These are phyloP conservation scores for Rhopalosiphum padi DNA, from an alignment of 1,140 invertebrate genomes.

Conservation along the genomic window DNA sequence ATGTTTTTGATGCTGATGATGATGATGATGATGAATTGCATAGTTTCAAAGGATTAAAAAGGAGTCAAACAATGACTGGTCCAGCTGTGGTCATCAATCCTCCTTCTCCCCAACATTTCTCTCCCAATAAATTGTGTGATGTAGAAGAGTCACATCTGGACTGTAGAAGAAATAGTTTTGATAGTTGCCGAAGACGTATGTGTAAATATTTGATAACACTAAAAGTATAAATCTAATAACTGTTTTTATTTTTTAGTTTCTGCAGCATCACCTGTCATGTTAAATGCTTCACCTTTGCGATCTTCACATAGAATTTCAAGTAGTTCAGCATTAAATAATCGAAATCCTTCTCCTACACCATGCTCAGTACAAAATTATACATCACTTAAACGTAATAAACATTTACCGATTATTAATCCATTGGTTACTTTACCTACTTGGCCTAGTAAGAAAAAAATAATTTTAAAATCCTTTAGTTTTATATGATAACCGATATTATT, in stretches of 20 bases:
- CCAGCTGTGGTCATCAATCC: slow-evolving; percentile 72
- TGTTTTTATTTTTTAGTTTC: slow-evolving; percentile 60
- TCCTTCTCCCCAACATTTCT: slow-evolving; percentile 68
- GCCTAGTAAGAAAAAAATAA: slow-evolving; percentile 74
- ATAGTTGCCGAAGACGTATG: slow-evolving; percentile 61
- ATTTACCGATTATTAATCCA: slow-evolving; percentile 88
- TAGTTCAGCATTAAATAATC: slow-evolving; percentile 56
- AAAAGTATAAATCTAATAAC: not conserved
- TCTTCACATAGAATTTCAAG: slow-evolving; percentile 61
- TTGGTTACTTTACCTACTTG: slow-evolving; percentile 83
- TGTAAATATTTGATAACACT: not conserved
- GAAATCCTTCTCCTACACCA: slow-evolving; percentile 57
- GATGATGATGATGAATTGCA: slow-evolving; percentile 60
- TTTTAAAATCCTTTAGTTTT: not conserved
- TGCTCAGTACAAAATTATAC: slow-evolving; percentile 58
- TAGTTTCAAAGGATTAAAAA: slow-evolving; percentile 59
- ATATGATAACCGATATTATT: not conserved
- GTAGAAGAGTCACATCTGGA: slow-evolving; percentile 53
- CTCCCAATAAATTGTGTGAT: slow-evolving; percentile 53
- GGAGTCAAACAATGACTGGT: slow-evolving; percentile 59
- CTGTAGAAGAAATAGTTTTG: slow-evolving; percentile 61
- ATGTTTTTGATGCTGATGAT: slow-evolving; percentile 60
- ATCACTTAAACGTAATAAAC: slow-evolving; percentile 69
- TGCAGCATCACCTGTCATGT: slow-evolving; percentile 63
- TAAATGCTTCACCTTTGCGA: slow-evolving; percentile 61